Conservation (phyloP, 1,140 invertebrate species). For the Chelonus insularis region DNA sequence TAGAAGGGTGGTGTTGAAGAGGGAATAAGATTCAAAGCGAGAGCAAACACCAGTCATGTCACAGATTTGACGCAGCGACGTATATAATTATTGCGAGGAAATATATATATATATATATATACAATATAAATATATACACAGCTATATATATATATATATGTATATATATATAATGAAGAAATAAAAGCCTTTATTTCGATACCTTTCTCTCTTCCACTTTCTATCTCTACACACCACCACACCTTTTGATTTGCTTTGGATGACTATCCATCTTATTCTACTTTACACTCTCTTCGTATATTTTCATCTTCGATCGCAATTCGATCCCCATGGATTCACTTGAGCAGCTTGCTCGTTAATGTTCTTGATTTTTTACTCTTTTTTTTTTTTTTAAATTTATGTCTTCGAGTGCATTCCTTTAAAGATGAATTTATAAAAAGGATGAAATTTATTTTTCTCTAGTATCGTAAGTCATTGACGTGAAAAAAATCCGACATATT, state of each 20-base stretch:
- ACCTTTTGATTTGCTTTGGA: background rate
- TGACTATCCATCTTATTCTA: background rate
- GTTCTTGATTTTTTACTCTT: slow-evolving; percentile 27
- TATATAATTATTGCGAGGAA: slow-evolving; percentile 47
- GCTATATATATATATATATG: background rate
- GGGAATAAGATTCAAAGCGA: slow-evolving; percentile 30
- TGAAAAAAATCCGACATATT: too few relatives aligned
- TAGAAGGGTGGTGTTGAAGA: too few relatives aligned
- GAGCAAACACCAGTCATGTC: slow-evolving; percentile 24
- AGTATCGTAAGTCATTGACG: too few relatives aligned
- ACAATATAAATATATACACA: background rate
- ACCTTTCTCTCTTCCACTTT: slow-evolving; percentile 16
- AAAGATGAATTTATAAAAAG: too few relatives aligned
- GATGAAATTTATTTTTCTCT: too few relatives aligned
- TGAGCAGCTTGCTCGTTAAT: slow-evolving; percentile 43
- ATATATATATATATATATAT: slow-evolving; percentile 34
- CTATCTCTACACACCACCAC: background rate
- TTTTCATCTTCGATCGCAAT: slow-evolving; percentile 15
- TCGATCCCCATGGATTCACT: slow-evolving; percentile 30
- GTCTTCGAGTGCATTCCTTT: too few relatives aligned
- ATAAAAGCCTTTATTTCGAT: slow-evolving; percentile 2
- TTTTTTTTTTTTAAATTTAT: too few relatives aligned
- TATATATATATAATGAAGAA: background rate
- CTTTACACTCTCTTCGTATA: background rate
- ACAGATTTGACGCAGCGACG: slow-evolving; percentile 41